Base-by-base conservation (phyloP, 2,888 invertebrate genomes). In the Isoperla grammatica region DNA sequence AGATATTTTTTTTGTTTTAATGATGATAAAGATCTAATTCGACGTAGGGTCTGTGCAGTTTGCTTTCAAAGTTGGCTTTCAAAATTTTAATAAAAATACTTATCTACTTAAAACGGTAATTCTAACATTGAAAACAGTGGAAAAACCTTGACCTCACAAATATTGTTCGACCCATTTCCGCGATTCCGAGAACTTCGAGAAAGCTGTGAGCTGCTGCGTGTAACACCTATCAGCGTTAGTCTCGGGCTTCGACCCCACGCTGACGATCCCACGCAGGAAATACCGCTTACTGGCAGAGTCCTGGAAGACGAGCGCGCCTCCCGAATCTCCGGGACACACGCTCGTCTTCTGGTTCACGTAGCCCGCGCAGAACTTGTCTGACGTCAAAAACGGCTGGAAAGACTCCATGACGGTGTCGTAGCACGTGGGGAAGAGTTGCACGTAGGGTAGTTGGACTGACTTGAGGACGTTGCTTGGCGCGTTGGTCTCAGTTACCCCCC, bases 351-450 rank as follows among this genome's bases (percentile, higher is more conserved):
- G 74, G 64, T 75, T 74, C n/a, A 64, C 68, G 48, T 71, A 74
- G 2, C 75, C 75, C 17, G 74, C 74, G 59, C 75, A 75, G 63
- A 75, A 73, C 63, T 75, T 75, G 56, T 74, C 74, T 2, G 57
- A 49, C 0, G 74, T 72, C 2, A 74, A 65, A 56, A 66, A 72
- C 19, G 65, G 69, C 57, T 65, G 65, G 59, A 70, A 69, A 23
- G 69, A 65, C 19, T 20, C 35, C 2, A 68, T 67, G 23, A 69
- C 68, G 9, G 59, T 56, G 20, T 66, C 68, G 62, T 64, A 69
- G 57, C 74, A 75, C 40, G 67, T 61, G 17, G 43, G 63, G 15
- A 63, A 46, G 12, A 39, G 37, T 1, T 71, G 59, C 11, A 74
- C 64, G 49, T 68, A 72, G 17, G 75, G 74, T 12, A 75, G 69